Evolutionary conservation across 2,888 invertebrate genomes (phyloP), one percentile per base, ranked within the genome.

Genomic region (Subacronicta megacephala): DNA sequence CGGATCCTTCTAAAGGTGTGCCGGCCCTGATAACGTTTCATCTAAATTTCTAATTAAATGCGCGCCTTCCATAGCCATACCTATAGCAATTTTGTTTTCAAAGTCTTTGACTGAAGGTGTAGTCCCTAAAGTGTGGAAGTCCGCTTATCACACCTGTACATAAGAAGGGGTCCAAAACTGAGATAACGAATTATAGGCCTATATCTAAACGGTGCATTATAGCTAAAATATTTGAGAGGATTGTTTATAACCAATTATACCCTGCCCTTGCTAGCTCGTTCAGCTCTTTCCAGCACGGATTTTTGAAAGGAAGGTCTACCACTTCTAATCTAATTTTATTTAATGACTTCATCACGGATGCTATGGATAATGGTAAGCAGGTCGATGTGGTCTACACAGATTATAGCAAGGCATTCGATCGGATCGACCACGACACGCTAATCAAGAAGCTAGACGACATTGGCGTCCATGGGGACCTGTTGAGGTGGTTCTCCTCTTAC

Each of bases 1-100:
- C 17, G 6, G 37, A 37, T 12, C 10, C 17, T 12, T n/a, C 29
- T 47, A 38, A 47, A 38, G 26, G 23, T 15, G 23, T 15, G 23
- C 41, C 3, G 41, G 23, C 16, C 26, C 13, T 29, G 12, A 26
- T 15, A 26, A 42, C 16, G 9, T 29, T 12, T 3, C 29, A 12
- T 29, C 29, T 12, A 29, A 29, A 3, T 12, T 29, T 29, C 29
- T 29, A 12, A 29, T 29, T 12, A 12, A 12, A 12, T 29, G 29
- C 4, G 29, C 29, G 10, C 10, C 10, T 12, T 29, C 29, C 12
- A 29, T 29, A 0, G 10, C 29, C 12, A 0, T 29, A 3, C 29
- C 29, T 12, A 29, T 29, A 1, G 12, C 29, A 29, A 10, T 29
- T 12, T 12, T 29, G 12, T 29, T 12, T 10, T 12, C 10, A 1